phyloP scores from a whole-genome alignment of 2,113 vertebrate genomes.

The Oreotrochilus melanogaster region DNA sequence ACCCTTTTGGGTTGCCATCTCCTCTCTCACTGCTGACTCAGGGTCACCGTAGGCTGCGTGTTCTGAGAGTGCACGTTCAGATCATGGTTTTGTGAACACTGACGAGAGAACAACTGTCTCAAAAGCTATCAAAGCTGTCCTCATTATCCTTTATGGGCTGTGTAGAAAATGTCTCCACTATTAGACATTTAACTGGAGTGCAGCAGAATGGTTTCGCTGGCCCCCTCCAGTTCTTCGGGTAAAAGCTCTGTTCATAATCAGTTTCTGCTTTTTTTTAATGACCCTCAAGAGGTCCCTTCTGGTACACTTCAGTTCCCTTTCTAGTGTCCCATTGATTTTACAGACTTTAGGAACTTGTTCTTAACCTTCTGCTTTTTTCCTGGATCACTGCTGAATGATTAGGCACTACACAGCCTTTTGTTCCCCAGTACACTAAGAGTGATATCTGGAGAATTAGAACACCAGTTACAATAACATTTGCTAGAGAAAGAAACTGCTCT shows the following conservation, averaged over 20 bases:
- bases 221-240: conserved; percentile 73
- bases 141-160: conserved; percentile 79
- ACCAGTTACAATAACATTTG: conserved; percentile 74
- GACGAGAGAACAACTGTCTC: conserved; percentile 60
- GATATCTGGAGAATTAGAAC: conserved; percentile 75
- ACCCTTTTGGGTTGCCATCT: background rate
- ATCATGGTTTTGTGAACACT: conserved; percentile 52
- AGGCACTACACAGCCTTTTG: conserved; percentile 70
- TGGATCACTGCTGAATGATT: conserved; percentile 65
- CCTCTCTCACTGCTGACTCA: background rate
- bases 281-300: conserved; percentile 76
- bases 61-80: background rate
- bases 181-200: conserved; percentile 76
- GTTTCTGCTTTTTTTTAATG: conserved; percentile 76
- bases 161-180: conserved; percentile 73
- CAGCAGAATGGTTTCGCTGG: conserved; percentile 69
- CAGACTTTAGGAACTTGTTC: conserved; percentile 74
- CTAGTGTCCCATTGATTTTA: conserved; percentile 79
- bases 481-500: conserved; percentile 59
- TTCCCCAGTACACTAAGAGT: conserved; percentile 43
- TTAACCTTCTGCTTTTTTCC: conserved; percentile 68
- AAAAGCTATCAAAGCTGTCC: conserved; percentile 74
- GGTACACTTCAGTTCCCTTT: conserved; percentile 79
- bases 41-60: background rate
- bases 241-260: conserved; percentile 78